Conservation (phyloP, 2,113 vertebrate genomes). For the Cynoglossus semilaevis region DNA sequence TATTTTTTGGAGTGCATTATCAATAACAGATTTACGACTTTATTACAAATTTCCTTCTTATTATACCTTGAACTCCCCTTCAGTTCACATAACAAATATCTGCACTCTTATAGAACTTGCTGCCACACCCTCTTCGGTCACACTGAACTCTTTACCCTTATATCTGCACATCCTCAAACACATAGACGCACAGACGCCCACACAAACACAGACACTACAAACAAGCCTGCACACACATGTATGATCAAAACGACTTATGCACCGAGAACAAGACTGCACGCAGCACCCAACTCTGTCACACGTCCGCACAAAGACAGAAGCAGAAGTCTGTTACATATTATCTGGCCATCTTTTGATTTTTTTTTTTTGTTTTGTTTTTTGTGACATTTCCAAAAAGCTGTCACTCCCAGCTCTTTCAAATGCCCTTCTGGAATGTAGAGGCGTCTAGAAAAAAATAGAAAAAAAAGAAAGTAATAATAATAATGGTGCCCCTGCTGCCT, state of each 20-base stretch:
- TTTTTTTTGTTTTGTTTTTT: conserved; percentile 56
- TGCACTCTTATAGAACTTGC: no score
- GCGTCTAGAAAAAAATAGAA: conserved; percentile 25
- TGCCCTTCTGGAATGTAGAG: conserved; percentile 57
- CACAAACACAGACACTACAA: conserved; percentile 13
- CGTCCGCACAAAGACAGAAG: conserved; percentile 10
- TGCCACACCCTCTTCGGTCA: background rate
- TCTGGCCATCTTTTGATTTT: conserved; percentile 56
- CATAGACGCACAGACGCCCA: background rate
- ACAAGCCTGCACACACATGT: conserved; percentile 12
- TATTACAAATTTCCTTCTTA: no score
- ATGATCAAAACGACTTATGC: conserved; percentile 8
- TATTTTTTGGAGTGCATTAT: no score
- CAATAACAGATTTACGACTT: no score
- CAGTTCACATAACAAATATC: no score
- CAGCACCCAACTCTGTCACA: background rate
- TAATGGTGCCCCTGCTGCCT: conserved; percentile 52
- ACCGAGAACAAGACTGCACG: conserved; percentile 25
- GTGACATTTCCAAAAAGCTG: conserved; percentile 71
- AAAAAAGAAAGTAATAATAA: background rate
- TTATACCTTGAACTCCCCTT: no score
- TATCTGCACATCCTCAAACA: conserved; percentile 1
- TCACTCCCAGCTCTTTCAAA: conserved; percentile 67
- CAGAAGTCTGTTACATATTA: conserved; percentile 72
- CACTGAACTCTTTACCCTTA: conserved; percentile 1